Evolutionary conservation across 2,797 vertebrate species (phyloP), one percentile per base, ranked within the genome.

Genomic region (Carduelis carduelis): DNA sequence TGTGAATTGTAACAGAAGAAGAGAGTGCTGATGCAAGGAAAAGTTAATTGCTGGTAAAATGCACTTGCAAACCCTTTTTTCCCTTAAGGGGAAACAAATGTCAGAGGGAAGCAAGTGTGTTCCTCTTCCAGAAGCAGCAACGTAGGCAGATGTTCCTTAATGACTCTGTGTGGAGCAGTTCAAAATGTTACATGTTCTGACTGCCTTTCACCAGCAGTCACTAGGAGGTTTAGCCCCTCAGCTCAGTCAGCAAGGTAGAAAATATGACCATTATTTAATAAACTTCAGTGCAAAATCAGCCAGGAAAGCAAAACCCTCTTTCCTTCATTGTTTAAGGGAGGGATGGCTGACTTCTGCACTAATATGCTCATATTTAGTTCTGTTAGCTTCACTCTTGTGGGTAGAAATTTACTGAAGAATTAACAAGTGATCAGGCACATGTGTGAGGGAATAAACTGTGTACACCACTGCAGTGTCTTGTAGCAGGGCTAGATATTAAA

Each of bases 11-110:
- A 74, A 52, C 6, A 49, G 30, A 76, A 30, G 27, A 82, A 35
- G 23, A 63, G 68, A 74, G 32, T 80, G 71, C 56, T 16, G 7
- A 32, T 70, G 53, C 46, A 77, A 28, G 37, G 49, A 77, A 56
- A 94, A 91, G 32, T 70, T 93, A 89, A 91, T 85, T 95, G 75
- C 87, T 93, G 71, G 57, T 87, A 83, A 92, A 93, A 83, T 1
- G 7, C 41, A n/a, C 20, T 85, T 90, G 79, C 5, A 32, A 83
- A 55, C 9, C 8, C 4, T 28, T 56, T 86, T 47, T 55, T 87
- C 44, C 47, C 72, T 89, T 83, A 30, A 71, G 83, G 69, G 61
- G 34, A 75, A 87, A 89, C 55, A 91, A 69, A 68, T 50, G 55
- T 81, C 66, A 70, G 68, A 80, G 50, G 21, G 50, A 61, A 86